Evolutionary conservation across 2,113 vertebrate genomes (phyloP).

Genomic region (Epinephelus lanceolatus): DNA sequence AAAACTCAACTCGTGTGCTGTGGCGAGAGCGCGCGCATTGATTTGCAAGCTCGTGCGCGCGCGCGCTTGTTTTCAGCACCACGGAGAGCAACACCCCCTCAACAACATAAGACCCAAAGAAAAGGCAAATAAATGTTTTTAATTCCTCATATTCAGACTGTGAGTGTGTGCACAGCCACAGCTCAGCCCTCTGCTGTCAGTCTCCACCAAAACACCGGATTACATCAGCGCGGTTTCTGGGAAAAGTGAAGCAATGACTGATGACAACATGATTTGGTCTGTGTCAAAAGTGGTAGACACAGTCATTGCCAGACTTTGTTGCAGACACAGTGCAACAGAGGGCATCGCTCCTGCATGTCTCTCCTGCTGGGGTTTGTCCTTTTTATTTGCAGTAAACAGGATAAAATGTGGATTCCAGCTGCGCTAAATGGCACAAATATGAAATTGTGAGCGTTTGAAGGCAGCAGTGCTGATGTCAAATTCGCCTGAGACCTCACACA

Average conservation of each 20-base stretch:
- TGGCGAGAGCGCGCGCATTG: slow-evolving; percentile 9
- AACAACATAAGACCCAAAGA: background rate
- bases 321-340: background rate
- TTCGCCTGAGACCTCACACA: background rate
- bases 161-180: background rate
- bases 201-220: background rate
- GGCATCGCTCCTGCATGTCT: background rate
- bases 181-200: background rate
- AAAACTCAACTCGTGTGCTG: background rate
- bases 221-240: slow-evolving; percentile 3
- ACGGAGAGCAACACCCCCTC: slow-evolving; percentile 74
- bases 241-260: slow-evolving; percentile 14
- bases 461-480: background rate
- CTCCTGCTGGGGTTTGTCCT: background rate
- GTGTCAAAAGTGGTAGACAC: slow-evolving; percentile 1
- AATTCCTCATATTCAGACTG: background rate
- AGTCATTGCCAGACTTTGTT: background rate
- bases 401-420: background rate
- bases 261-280: background rate
- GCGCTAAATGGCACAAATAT: background rate
- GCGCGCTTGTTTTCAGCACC: slow-evolving; percentile 79
- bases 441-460: background rate
- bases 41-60: slow-evolving; percentile 24
- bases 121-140: background rate
- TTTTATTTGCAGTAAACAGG: background rate